A percentile compares a stretch with the other conserved stretches of the same genome.
These are phyloP conservation scores for Stomatorhinus ivindoensis DNA, from an alignment of 2,113 vertebrate genomes.

Conservation along the genomic window DNA sequence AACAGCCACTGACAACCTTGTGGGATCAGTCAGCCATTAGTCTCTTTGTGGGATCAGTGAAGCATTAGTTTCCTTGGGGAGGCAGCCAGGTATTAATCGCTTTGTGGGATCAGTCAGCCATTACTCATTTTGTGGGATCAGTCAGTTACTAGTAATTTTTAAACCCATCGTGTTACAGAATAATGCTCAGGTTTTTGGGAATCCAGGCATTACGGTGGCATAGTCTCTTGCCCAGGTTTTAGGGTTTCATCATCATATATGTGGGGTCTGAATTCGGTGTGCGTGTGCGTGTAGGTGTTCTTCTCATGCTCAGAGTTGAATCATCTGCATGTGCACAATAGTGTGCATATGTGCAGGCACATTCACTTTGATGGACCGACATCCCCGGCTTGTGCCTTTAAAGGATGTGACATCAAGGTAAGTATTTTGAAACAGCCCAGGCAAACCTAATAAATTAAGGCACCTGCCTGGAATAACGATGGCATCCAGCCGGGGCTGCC, in stretches of 20 bases:
- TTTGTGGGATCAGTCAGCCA: no score
- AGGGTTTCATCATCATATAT: not conserved
- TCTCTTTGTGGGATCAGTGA: not conserved
- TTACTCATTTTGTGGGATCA: no score
- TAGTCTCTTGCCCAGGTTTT: not conserved
- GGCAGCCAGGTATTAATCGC: no score
- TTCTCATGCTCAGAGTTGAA: not conserved
- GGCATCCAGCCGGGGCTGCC: not conserved
- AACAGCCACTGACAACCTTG: not conserved
- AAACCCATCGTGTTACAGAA: not conserved
- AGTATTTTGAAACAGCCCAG: not conserved
- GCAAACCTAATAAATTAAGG: not conserved
- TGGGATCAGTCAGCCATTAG: not conserved
- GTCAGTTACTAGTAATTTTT: not conserved
- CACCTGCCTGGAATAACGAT: not conserved
- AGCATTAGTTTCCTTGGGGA: not conserved
- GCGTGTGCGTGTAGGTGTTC: not conserved
- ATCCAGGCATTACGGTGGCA: not conserved
- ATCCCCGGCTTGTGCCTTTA: not conserved
- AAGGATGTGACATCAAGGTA: not conserved
- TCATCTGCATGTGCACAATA: not conserved
- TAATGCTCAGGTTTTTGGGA: not conserved
- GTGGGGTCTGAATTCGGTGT: not conserved
- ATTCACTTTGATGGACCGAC: not conserved
- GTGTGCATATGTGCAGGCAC: not conserved